A percentile compares a stretch with the other conserved stretches of the same genome.
These are phyloP conservation scores for Galeopterus variegatus DNA, from an alignment of 2,113 vertebrate species.

Conservation along the genomic window DNA sequence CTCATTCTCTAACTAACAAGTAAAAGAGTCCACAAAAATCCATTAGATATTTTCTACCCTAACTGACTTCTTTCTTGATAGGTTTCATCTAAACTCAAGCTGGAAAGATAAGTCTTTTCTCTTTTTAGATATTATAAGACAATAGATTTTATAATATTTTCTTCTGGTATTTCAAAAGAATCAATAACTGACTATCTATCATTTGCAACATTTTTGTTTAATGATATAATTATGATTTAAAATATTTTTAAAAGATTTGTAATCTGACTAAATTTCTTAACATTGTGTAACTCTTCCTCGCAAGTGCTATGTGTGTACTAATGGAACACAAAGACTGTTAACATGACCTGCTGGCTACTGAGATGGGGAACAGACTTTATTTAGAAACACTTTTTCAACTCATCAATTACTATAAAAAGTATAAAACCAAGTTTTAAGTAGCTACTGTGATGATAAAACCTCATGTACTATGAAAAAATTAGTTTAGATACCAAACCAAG, in stretches of 20 bases:
- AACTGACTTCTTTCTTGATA: not conserved
- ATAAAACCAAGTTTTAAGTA: not conserved
- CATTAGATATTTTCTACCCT: not conserved
- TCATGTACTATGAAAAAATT: not conserved
- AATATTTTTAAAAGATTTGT: not conserved
- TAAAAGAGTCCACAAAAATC: not conserved
- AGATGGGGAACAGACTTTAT: not conserved
- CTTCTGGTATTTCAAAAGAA: not conserved
- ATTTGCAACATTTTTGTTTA: not conserved
- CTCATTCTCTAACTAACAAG: not conserved
- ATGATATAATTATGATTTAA: not conserved
- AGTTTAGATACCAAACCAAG: not conserved
- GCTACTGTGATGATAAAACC: not conserved
- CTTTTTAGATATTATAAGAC: not conserved
- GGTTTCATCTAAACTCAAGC: not conserved
- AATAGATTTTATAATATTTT: not conserved
- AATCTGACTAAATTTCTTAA: not conserved
- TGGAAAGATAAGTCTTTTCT: not conserved
- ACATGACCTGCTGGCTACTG: not conserved
- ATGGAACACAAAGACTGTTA: not conserved
- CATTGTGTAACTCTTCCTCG: not conserved
- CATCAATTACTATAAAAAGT: not conserved
- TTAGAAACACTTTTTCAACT: not conserved
- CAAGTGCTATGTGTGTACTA: not conserved
- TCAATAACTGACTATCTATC: not conserved